Evolutionary conservation across 2,113 vertebrate genomes (phyloP).

Genomic region (Stigmatopora nigra): DNA sequence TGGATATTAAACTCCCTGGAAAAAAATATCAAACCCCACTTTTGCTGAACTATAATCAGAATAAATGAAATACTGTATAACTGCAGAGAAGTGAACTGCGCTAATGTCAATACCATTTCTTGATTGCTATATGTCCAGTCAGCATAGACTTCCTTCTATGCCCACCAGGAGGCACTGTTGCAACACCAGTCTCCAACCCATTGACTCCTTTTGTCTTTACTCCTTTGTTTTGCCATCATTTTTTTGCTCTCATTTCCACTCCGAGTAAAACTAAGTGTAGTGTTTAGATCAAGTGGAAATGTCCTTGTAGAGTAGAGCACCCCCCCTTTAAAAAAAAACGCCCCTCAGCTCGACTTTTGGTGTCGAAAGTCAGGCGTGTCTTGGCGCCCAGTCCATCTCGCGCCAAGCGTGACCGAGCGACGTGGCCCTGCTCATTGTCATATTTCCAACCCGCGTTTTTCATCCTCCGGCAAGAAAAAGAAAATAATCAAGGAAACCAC

Average conservation of each 20-base stretch:
- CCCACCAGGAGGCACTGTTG: slow-evolving; percentile 70
- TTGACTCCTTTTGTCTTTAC: neutral
- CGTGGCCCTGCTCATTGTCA: slow-evolving; percentile 14
- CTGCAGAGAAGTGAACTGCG: too few species aligned
- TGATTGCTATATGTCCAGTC: too few species aligned
- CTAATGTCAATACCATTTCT: too few species aligned
- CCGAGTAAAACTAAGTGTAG: slow-evolving; percentile 30
- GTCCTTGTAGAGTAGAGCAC: slow-evolving; percentile 33
- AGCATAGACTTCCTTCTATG: slow-evolving; percentile 6
- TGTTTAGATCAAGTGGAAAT: slow-evolving; percentile 48
- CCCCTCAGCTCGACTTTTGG: slow-evolving; percentile 10
- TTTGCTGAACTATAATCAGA: too few species aligned
- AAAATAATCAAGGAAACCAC: slow-evolving; percentile 23
- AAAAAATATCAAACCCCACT: too few species aligned
- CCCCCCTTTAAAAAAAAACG: slow-evolving; percentile 4
- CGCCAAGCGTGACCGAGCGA: neutral
- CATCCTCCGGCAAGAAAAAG: slow-evolving; percentile 7
- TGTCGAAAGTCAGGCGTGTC: slow-evolving; percentile 25
- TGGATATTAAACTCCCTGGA: too few species aligned
- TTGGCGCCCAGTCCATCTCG: neutral
- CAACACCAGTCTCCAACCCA: slow-evolving; percentile 36
- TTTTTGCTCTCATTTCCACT: slow-evolving; percentile 22
- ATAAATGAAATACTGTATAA: too few species aligned
- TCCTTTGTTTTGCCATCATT: slow-evolving; percentile 36
- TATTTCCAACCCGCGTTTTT: slow-evolving; percentile 22